These are phyloP conservation scores for Notolepis coatsorum DNA, from an alignment of 2,797 vertebrate genomes.

Conservation along the genomic window DNA sequence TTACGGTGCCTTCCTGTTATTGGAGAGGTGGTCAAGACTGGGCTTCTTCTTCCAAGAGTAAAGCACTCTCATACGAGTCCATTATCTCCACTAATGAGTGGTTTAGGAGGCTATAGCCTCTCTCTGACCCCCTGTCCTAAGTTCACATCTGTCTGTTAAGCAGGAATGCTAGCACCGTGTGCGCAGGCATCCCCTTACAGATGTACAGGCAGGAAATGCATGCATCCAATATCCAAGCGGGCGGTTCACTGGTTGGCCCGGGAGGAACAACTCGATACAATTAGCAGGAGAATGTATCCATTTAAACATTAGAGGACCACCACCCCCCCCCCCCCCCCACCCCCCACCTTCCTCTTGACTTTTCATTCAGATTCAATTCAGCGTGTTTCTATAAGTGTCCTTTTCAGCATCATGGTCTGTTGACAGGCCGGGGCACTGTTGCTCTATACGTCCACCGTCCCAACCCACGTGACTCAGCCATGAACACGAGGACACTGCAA, in stretches of 20 bases:
- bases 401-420: slow-evolving; percentile 5
- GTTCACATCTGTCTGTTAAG: slow-evolving; percentile 34
- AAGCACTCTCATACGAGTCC: slow-evolving; percentile 42
- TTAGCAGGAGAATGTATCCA: slow-evolving; percentile 24
- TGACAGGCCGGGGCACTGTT: not conserved
- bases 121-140: slow-evolving; percentile 42
- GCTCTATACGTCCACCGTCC: not conserved
- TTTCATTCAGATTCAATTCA: not conserved
- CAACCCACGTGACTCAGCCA: not conserved
- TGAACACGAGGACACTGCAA: slow-evolving; percentile 11
- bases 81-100: slow-evolving; percentile 56
- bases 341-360: slow-evolving; percentile 2
- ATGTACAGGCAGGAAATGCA: not conserved
- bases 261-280: slow-evolving; percentile 10
- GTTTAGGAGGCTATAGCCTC: slow-evolving; percentile 50
- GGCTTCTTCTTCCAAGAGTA: slow-evolving; percentile 11
- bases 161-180: slow-evolving; percentile 14
- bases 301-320: slow-evolving; percentile 46
- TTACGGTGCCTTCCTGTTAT: slow-evolving; percentile 12
- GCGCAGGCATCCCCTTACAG: slow-evolving; percentile 27
- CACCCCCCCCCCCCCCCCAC: too few species aligned
- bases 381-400: slow-evolving; percentile 10
- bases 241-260: slow-evolving; percentile 5
- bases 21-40: not conserved
- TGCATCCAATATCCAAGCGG: slow-evolving; percentile 5